Base-by-base conservation (phyloP, 2,888 invertebrate species). In the Thereva nobilitata region DNA sequence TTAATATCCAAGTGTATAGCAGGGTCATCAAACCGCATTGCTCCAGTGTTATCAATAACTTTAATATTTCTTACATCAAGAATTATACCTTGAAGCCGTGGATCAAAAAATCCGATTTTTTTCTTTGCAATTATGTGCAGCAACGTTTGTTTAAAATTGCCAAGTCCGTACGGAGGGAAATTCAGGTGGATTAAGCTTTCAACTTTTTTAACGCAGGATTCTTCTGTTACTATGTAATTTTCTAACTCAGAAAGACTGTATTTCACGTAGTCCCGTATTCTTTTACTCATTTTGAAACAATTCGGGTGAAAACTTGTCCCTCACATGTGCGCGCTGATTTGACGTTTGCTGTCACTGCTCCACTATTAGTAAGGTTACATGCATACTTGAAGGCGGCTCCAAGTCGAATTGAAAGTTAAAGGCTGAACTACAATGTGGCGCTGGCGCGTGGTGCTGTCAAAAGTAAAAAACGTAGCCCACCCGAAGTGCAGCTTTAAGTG, bases 11-110 rank as follows among this genome's bases (percentile, higher is more conserved):
- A 71, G 73, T 88, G 87, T 70, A 87, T 79, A 47, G 79, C 83
- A 38, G 83, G 83, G 67, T 83, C 82, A 70, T 87, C 87, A 49
- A 83, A 77, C 6, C 84, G 78, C 50, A 86, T 78, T 3, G 77
- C 77, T 4, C 85, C 87, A 3, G 78, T 70, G 3, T 79, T 72
- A 0, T 81, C 82, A 4, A 85, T 67, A 1, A 88, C 73, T 75
- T 85, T 86, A 4, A 87, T 82, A 70, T 87, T 86, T 71, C 83
- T 82, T 71, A 86, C 86, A 12, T 86, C 86, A 12, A 89, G 75
- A 9, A 88, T 77, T 64, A 88, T 86, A 4, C 88, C 89, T 64
- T 83, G 76, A 40, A 88, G 76, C 77, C 79, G 78, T 38, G 75
- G 70, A 72, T 85, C 84, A 70, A 84, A 87, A 69, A 78, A 80